Base-by-base conservation (phyloP, 2,113 vertebrate species). In the Hippoglossus stenolepis region DNA sequence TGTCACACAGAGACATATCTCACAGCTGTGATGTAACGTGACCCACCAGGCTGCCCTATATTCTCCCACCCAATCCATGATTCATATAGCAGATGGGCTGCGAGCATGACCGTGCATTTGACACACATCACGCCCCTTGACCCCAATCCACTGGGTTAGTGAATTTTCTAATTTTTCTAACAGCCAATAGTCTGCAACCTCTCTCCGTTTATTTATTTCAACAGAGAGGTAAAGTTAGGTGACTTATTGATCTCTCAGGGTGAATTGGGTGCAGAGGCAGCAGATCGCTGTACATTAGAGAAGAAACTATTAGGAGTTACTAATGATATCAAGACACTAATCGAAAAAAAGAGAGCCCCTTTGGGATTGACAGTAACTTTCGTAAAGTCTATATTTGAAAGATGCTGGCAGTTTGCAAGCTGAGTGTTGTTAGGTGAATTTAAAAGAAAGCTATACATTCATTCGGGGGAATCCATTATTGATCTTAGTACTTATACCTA, bases 71-170 rank as follows among this genome's bases (percentile, higher is more conserved):
- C 53, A n/a, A 66, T 71, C 65, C 53, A 31, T 86, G 77, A 79
- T 66, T 86, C 75, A 73, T 74, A 28, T 3, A 69, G 81, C 81
- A 77, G 73, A 87, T 58, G 75, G 72, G 74, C 51, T 56, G 65
- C 0, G 1, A 80, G 67, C 65, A 38, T 43, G 72, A 7, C 75
- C 0, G 47, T 24, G 21, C 61, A 12, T 65, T 71, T 60, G 83
- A 77, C 86, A 83, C 74, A 54, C 45, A 65, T 70, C 13, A 17
- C n/a, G 71, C 49, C 65, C 70, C 0, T 38, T 61, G 77, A 78
- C 70, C 79, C 18, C 38, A 40, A 56, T 66, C 53, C 35, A 28
- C 7, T 4, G 20, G 31, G 65, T 77, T 61, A 64, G 80, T 71
- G 71, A 77, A 21, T 20, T 70, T 63, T 74, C 56, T 75, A 69